Base-by-base conservation (phyloP, 2,797 vertebrate species). In the Macroramphosus scolopax region DNA sequence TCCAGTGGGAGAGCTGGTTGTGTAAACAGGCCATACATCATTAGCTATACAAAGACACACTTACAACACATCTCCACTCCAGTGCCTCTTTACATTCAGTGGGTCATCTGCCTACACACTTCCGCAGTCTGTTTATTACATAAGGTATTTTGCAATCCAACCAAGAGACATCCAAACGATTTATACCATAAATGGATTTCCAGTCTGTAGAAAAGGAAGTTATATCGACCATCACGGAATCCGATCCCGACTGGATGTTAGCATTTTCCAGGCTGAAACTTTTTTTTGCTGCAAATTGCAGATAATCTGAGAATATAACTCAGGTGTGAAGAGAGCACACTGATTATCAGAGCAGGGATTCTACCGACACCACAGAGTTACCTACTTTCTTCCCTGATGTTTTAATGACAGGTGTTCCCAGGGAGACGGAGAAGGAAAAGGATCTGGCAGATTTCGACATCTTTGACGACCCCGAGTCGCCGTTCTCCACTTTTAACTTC, bases 401-500 rank as follows among this genome's bases (percentile, higher is more conserved):
- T 42, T 30, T 34, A 11, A 18, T 38, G 8, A 1, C 65, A 98
- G 96, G 95, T 1, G 72, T 98, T 70, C 89, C 88, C 56, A 90
- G 97, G 59, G 92, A 95, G 78, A 95, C 93, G 0, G 88, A 93
- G 25, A 83, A 89, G 78, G 97, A 99, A 50, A 95, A 91, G 60
- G 93, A 98, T 29, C 78, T 93, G 58, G 93, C 93, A 5, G 97
- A 99, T 68, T 99, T 98, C 38, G 97, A 99, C 86, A 97, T 99
- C 81, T 99, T 99, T 47, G 97, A 99, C 56, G 96, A 99, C 59
- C 88, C 92, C 0, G 90, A 97, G 75, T 88, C 93, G 3, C 97
- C 95, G 0, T 98, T 92, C 79, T 99, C 97, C 16, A 99, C 97
- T 0, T 99, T 98, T 71, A 99, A 98, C 84, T 99, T 99, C 75